Evolutionary conservation across 2,888 invertebrate species (phyloP), one percentile per base, ranked within the genome.

Genomic region (Lymantria dispar): DNA sequence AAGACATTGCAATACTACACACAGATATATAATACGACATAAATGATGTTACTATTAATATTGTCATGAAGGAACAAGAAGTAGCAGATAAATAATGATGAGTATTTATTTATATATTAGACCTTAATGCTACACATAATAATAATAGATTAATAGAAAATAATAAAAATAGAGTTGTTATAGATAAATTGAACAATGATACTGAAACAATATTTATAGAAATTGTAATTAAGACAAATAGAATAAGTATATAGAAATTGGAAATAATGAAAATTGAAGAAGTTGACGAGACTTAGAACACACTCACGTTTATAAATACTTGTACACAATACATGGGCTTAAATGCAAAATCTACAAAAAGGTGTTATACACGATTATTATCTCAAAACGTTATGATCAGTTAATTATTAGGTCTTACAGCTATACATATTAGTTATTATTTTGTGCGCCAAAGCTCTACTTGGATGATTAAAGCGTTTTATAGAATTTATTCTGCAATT

Each of bases 371-470:
- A 85, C 83, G 87, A 87, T 87, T 88, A 87, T 83, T 82, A 81
- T 80, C 75, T 78, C 76, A 77, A 85, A 85, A 87, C 78, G 69
- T 81, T 86, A 83, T 79, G 82, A 82, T 83, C 80, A 82, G 80
- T 83, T 84, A 12, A 38, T 14, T 80, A 76, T 75, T 83, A 83
- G 71, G 66, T 78, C 87, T 87, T 89, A 88, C 49, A 70, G 64
- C 88, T 89, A 87, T 78, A 60, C 68, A 75, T 80, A 78, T 76
- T 78, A 78, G 72, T 70, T 79, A 76, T 65, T 66, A 77, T 66
- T 74, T 85, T 88, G 89, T 90, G 89, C 90, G 87, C 85, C 84
- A 82, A 87, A 89, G 89, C 89, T 86, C 85, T 86, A 85, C 78
- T 72, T 72, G 75, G 79, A 84, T 85, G 79, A 85, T 83, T 77